Evolutionary conservation across 2,113 vertebrate genomes (phyloP), one percentile per base, ranked within the genome.

Genomic region (Chrysemys picta): DNA sequence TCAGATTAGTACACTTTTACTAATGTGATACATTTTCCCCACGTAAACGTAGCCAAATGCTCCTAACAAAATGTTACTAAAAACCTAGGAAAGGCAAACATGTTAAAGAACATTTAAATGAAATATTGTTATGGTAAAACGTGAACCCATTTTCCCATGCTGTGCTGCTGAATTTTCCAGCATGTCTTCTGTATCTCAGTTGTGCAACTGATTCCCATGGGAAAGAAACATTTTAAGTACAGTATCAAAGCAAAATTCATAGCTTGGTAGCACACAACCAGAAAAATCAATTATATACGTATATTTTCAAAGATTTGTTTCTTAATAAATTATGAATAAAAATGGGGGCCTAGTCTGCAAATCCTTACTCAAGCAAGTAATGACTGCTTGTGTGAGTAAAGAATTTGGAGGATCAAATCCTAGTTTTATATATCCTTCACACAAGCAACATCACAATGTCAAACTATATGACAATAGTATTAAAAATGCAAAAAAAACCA

Each of bases 101-200:
- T 8, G 49, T 57, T 76, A 82, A 50, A 91, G 1, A 10, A 85
- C 50, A 75, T 54, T 0, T 88, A 47, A 89, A 69, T 24, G 82
- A 87, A 94, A 72, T 2, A 47, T 24, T 45, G 75, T 89, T 94
- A 78, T 94, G 91, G 92, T 94, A 94, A 96, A 94, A 96, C 90
- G 89, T 22, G 56, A 85, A 65, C 22, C 8, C 22, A 45, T 93
- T 86, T 90, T 92, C 91, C 95, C 87, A 95, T 89, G 80, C 85
- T 94, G 57, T 42, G 82, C 82, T 93, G 65, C 81, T 86, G 90
- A 95, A 90, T 80, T 96, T 83, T 96, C 54, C 75, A 89, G 78
- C 4, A 31, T 87, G 3, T 49, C 53, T 86, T 27, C 80, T 90
- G 49, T 82, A 88, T 75, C 50, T 94, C 92, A 97, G 75, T 89